Evolutionary conservation across 2,113 vertebrate genomes (phyloP).

Genomic region (Macroglossus sobrinus): DNA sequence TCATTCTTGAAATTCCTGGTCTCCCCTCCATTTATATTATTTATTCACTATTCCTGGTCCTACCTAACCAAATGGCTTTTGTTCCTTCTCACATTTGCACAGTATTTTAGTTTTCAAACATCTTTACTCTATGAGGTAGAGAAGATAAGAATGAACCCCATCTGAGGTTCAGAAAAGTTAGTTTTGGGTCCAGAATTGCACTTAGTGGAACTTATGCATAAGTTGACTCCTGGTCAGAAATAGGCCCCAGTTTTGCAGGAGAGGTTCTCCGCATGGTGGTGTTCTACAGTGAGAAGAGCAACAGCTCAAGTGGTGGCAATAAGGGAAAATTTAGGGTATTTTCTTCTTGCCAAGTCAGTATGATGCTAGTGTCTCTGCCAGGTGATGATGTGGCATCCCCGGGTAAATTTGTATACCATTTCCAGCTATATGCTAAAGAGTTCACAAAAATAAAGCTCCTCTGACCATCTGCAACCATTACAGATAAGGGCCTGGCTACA

Average conservation of each 20-base stretch:
- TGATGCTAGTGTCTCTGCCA: neutral
- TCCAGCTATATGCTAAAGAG: neutral
- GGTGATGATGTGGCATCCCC: neutral
- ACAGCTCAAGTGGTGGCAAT: neutral
- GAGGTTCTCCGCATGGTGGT: neutral
- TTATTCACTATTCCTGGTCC: neutral
- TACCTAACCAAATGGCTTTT: neutral
- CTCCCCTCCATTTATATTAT: neutral
- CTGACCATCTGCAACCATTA: neutral
- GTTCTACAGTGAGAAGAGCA: neutral
- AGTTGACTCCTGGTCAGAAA: neutral
- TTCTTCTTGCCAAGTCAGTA: neutral
- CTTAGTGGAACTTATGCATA: neutral
- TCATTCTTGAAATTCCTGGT: neutral
- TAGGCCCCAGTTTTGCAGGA: neutral
- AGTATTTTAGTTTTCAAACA: neutral
- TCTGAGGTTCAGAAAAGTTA: neutral
- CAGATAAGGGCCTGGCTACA: neutral
- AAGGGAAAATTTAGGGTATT: neutral
- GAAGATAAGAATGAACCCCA: neutral
- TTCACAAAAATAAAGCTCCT: neutral
- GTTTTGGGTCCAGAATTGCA: neutral
- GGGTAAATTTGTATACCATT: neutral
- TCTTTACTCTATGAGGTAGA: neutral
- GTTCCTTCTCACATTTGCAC: neutral